These are phyloP conservation scores for Acanthosepion pharaonis DNA, from an alignment of 2,888 invertebrate genomes.

Conservation along the genomic window DNA sequence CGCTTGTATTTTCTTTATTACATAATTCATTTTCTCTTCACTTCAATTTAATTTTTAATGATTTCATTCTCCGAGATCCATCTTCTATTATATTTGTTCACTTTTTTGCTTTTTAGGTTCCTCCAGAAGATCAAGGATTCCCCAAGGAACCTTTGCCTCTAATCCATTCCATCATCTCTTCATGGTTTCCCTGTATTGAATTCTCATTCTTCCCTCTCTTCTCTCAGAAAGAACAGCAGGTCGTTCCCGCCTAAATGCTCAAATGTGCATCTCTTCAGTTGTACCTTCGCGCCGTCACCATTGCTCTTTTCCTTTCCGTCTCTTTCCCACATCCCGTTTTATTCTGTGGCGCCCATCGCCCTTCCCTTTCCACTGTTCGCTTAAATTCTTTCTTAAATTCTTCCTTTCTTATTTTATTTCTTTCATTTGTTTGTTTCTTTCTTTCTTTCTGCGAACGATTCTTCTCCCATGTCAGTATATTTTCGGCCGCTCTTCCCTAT, in stretches of 20 bases:
- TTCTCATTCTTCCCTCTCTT: background rate
- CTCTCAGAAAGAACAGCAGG: background rate
- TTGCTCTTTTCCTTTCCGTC: background rate
- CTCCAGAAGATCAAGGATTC: conserved; percentile 12
- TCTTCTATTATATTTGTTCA: background rate
- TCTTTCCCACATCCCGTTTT: background rate
- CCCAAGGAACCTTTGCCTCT: conserved; percentile 4
- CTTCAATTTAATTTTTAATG: conserved; percentile 20
- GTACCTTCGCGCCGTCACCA: background rate
- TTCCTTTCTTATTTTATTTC: background rate
- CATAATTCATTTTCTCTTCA: background rate
- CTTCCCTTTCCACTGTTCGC: too few species aligned
- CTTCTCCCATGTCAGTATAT: background rate
- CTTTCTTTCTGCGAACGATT: background rate
- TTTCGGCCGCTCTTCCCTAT: background rate
- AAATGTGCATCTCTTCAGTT: background rate
- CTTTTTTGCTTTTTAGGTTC: background rate
- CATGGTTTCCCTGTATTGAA: background rate
- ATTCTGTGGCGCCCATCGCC: too few species aligned
- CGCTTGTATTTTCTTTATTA: background rate
- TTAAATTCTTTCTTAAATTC: too few species aligned
- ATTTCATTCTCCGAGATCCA: background rate
- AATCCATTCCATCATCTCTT: background rate
- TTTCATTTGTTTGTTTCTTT: background rate
- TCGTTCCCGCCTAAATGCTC: background rate